Evolutionary conservation across 2,113 vertebrate genomes (phyloP), one percentile per base, ranked within the genome.

Genomic region (Galemys pyrenaicus): DNA sequence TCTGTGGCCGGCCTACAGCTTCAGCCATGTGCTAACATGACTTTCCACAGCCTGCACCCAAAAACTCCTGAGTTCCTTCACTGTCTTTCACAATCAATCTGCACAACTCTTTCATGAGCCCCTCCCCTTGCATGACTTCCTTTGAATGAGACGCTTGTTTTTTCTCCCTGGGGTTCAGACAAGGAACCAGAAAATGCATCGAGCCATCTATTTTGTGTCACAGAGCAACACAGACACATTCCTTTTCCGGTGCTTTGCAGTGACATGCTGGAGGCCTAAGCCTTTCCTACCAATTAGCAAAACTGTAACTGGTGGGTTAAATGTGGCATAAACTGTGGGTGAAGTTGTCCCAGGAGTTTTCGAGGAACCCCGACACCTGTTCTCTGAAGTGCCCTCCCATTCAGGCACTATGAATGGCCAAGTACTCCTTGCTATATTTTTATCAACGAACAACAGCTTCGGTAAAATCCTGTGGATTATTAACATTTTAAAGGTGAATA

Each of bases 401-500:
- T 64, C 49, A 68, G 68, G 28, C 8, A 64, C 5, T 16, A 51
- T 1, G 5, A 30, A 83, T 73, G 58, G 49, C 26, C 41, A 87
- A 54, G 2, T 35, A 62, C 75, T 44, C 60, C 30, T 60, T 65
- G 24, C n/a, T 60, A 5, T 26, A 8, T 67, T 20, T 84, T 86
- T 75, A 44, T 64, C 87, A 30, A 65, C 17, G 35, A 20, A 73
- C 32, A 51, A 22, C 9, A 67, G 67, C 8, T 77, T 78, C 24
- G 28, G 32, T 62, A 12, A 65, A 51, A 75, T 39, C 7, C 35
- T 15, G 17, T 49, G 65, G 44, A 44, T 86, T 62, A 75, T 39
- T 91, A 81, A 58, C 49, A 85, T 85, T 85, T 87, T 81, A 67
- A 62, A 91, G 15, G 54, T 68, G 35, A 93, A 39, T 75, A 41